Conservation (phyloP, 1,140 invertebrate genomes). For the Drosophila sp. region DNA sequence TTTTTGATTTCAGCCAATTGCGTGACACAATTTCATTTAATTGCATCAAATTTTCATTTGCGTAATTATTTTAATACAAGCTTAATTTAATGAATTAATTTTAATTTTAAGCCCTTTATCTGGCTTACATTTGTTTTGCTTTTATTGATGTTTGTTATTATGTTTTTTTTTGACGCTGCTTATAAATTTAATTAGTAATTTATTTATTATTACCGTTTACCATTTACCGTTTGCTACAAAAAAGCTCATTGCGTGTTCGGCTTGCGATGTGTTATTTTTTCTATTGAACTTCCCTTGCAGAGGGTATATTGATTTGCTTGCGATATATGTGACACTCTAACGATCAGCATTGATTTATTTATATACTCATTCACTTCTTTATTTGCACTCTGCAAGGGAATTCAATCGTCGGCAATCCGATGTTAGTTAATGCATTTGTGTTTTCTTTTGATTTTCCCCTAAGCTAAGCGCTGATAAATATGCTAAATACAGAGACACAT, state of each 20-base stretch:
- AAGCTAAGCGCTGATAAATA: constrained; percentile 61
- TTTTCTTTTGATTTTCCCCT: constrained; percentile 34
- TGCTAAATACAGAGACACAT: constrained; percentile 63
- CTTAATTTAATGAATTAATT: constrained; percentile 72
- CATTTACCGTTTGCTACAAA: constrained; percentile 53
- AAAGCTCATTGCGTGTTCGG: constrained; percentile 70
- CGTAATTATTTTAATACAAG: constrained; percentile 59
- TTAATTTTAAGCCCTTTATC: constrained; percentile 47
- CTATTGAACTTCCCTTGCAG: background rate
- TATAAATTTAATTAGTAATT: constrained; percentile 45
- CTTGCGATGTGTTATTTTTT: constrained; percentile 34
- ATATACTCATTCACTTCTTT: no score
- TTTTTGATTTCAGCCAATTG: constrained; percentile 46
- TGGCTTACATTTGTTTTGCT: constrained; percentile 9
- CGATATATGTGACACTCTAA: no score
- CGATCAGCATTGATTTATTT: no score
- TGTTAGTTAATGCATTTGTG: constrained; percentile 22
- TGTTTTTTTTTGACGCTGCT: constrained; percentile 19
- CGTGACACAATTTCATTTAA: constrained; percentile 41
- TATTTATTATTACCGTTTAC: constrained; percentile 39
- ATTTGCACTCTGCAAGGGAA: constrained; percentile 1
- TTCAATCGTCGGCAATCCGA: constrained; percentile 40
- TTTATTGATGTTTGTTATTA: constrained; percentile 5
- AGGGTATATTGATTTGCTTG: background rate
- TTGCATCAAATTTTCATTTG: constrained; percentile 49